Evolutionary conservation across 64 coral and sea anemone species (phyloP).

Genomic region (Exaiptasia diaphana): DNA sequence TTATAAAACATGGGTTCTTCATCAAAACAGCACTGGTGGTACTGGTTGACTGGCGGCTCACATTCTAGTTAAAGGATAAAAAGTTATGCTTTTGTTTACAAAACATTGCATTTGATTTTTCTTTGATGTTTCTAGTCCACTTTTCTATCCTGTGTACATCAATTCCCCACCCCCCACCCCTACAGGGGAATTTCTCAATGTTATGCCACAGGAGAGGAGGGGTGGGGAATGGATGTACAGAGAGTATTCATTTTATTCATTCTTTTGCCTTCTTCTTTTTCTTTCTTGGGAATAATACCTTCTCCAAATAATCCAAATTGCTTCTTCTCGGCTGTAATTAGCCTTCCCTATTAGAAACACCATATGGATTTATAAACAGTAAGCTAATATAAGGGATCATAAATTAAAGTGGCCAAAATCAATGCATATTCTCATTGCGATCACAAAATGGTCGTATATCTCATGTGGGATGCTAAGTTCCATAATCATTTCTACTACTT

Average conservation of each 20-base stretch:
- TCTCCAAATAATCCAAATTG: slow-evolving; percentile 60
- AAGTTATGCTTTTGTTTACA: background rate
- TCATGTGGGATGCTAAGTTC: too few relatives aligned
- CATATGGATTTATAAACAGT: too few relatives aligned
- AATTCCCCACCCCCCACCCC: background rate
- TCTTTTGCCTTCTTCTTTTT: too few relatives aligned
- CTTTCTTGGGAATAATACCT: slow-evolving; percentile 15
- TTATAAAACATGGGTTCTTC: slow-evolving; percentile 53
- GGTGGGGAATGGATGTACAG: too few relatives aligned
- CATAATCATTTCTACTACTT: too few relatives aligned
- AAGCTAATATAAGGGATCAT: too few relatives aligned
- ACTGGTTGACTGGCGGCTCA: slow-evolving; percentile 20
- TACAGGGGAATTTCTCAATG: too few relatives aligned
- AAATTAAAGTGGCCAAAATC: too few relatives aligned
- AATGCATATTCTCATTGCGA: too few relatives aligned
- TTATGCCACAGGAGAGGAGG: too few relatives aligned
- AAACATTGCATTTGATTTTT: background rate
- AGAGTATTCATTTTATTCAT: too few relatives aligned
- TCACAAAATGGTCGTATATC: too few relatives aligned
- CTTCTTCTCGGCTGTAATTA: slow-evolving; percentile 44
- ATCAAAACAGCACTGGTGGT: slow-evolving; percentile 65
- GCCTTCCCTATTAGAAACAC: slow-evolving; percentile 37
- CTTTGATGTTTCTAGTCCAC: background rate
- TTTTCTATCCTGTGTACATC: background rate
- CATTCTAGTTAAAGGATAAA: background rate